Percentiles rank a stretch among this genome's conserved stretches.
phyloP scores from a whole-genome alignment of 2,888 invertebrate species.

The Scaptomyza tumidula region DNA sequence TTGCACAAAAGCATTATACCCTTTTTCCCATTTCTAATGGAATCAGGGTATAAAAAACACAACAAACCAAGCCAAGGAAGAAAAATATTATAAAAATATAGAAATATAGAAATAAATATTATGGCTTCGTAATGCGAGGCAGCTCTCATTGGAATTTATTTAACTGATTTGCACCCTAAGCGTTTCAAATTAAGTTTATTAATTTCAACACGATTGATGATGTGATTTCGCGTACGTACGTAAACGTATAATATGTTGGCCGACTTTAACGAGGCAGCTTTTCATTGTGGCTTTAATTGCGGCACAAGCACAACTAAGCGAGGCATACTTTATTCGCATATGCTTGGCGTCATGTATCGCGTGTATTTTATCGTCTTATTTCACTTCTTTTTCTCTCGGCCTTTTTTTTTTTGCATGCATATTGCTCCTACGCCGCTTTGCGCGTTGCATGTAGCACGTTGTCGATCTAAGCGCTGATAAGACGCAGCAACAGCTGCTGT shows the following conservation, averaged over 20 bases:
- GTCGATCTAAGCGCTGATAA: constrained; percentile 67
- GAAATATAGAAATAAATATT: neutral
- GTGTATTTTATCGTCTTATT: constrained; percentile 5
- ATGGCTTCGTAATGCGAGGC: neutral
- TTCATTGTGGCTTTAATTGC: constrained; percentile 7
- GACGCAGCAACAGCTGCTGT: constrained; percentile 69
- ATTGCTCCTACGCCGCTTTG: constrained; percentile 57
- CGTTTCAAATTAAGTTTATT: neutral
- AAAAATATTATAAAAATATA: neutral
- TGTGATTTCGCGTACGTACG: neutral
- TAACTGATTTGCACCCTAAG: neutral
- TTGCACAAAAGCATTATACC: too few relatives aligned
- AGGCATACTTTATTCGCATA: constrained; percentile 13
- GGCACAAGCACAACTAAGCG: constrained; percentile 11
- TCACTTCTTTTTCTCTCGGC: neutral
- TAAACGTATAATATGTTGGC: neutral
- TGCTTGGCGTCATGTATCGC: constrained; percentile 20
- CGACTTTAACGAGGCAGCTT: neutral
- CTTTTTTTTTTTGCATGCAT: constrained; percentile 5
- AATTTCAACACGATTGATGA: neutral
- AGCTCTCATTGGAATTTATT: neutral
- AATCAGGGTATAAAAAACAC: too few relatives aligned
- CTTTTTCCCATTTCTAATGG: too few relatives aligned
- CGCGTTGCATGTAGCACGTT: constrained; percentile 47
- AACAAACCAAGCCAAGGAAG: neutral